Conservation (phyloP, 2,888 invertebrate species). For the Argynnis bischoffii region DNA sequence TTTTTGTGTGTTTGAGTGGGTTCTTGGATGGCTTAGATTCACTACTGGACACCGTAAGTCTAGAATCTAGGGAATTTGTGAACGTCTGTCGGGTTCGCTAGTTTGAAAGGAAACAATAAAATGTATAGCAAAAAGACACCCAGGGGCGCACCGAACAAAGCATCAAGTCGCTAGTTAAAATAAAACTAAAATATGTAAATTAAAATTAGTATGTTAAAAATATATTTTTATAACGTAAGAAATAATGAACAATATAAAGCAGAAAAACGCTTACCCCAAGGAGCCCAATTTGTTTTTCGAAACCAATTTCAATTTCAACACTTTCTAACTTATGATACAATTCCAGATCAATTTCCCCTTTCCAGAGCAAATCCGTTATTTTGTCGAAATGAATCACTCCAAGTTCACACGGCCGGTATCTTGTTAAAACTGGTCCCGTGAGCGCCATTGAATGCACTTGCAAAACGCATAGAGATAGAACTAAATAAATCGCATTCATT, state of each 20-base stretch:
- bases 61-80: too few species aligned
- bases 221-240: not conserved
- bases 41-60: too few species aligned
- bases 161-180: too few species aligned
- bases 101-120: too few species aligned
- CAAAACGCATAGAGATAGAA: constrained; percentile 40
- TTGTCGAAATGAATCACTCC: constrained; percentile 68
- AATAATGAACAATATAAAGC: not conserved
- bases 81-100: too few species aligned
- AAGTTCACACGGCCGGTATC: constrained; percentile 70
- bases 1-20: too few species aligned
- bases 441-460: constrained; percentile 58
- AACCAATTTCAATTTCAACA: constrained; percentile 56
- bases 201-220: too few species aligned
- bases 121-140: too few species aligned
- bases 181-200: too few species aligned
- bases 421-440: constrained; percentile 58
- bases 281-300: constrained; percentile 55
- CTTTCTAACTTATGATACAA: constrained; percentile 53
- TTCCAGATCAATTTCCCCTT: constrained; percentile 58
- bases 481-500: constrained; percentile 40
- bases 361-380: constrained; percentile 56
- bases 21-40: too few species aligned
- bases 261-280: constrained; percentile 55
- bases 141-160: too few species aligned